These are phyloP conservation scores for Spongilla lacustris DNA, from an alignment of 37 sponge, comb jelly and placozoan species.

Conservation along the genomic window DNA sequence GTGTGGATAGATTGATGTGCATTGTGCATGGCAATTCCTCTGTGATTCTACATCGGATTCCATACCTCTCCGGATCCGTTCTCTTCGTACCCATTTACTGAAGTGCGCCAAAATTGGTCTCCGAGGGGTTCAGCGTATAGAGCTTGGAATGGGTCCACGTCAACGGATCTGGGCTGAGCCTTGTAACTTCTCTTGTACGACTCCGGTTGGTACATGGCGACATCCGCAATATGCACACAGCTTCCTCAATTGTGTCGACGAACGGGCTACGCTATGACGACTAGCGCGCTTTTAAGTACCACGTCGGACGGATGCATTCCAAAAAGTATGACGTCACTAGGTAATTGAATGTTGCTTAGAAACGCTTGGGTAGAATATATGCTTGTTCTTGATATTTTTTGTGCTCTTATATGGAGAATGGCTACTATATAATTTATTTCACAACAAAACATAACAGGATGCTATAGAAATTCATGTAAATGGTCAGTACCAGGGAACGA, in stretches of 20 bases:
- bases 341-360: no score
- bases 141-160: background rate
- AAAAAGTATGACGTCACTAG: no score
- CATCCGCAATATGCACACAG: background rate
- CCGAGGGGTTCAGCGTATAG: background rate
- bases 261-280: background rate
- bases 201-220: background rate
- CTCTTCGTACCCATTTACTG: background rate
- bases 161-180: background rate
- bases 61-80: background rate
- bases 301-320: background rate
- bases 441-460: no score
- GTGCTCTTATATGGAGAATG: no score
- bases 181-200: background rate
- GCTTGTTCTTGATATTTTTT: no score
- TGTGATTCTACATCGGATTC: no score
- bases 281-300: background rate
- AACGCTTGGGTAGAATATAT: no score
- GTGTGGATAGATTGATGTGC: no score
- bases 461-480: no score
- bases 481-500: no score
- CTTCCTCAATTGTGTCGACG: background rate
- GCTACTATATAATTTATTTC: no score
- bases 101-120: background rate
- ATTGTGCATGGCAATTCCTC: no score